Evolutionary conservation across 92 coral and sea anemone species (phyloP).

Genomic region (Ricordea florida): DNA sequence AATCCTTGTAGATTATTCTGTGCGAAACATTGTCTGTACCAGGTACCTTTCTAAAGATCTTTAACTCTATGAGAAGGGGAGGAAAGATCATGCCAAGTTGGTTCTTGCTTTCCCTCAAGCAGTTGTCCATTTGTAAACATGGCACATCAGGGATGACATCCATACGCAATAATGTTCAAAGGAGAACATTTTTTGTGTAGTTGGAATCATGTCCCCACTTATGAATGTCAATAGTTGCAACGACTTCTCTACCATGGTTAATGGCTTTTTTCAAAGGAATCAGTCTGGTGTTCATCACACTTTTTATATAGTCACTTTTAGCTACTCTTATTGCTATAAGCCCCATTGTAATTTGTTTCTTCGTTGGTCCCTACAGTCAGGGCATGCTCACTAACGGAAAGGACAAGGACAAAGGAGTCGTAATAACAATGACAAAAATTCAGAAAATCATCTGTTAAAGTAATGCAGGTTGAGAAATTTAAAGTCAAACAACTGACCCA

Average conservation of each 20-base stretch:
- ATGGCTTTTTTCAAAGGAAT: background rate
- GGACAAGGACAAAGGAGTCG: too few relatives aligned
- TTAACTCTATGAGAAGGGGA: background rate
- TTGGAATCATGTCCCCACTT: conserved; percentile 61
- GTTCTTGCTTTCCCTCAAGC: conserved; percentile 44
- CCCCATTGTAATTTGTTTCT: too few relatives aligned
- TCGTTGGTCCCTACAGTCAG: too few relatives aligned
- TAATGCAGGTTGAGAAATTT: background rate
- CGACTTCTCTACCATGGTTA: conserved; percentile 23
- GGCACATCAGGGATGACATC: conserved; percentile 29
- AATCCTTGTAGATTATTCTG: too few relatives aligned
- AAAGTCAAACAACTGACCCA: background rate
- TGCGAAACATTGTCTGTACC: too few relatives aligned
- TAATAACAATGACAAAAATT: too few relatives aligned
- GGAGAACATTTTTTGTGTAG: conserved; percentile 16
- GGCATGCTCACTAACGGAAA: too few relatives aligned
- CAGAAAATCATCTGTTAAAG: too few relatives aligned
- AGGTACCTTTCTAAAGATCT: conserved; percentile 27
- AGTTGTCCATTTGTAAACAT: conserved; percentile 54
- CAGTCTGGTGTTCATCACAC: background rate
- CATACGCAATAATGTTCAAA: background rate
- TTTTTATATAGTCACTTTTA: too few relatives aligned
- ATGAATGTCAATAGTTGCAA: conserved; percentile 11
- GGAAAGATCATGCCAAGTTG: conserved; percentile 27
- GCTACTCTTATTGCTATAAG: too few relatives aligned